phyloP scores from a whole-genome alignment of 2,888 invertebrate genomes.

The Napeogenes inachia region DNA sequence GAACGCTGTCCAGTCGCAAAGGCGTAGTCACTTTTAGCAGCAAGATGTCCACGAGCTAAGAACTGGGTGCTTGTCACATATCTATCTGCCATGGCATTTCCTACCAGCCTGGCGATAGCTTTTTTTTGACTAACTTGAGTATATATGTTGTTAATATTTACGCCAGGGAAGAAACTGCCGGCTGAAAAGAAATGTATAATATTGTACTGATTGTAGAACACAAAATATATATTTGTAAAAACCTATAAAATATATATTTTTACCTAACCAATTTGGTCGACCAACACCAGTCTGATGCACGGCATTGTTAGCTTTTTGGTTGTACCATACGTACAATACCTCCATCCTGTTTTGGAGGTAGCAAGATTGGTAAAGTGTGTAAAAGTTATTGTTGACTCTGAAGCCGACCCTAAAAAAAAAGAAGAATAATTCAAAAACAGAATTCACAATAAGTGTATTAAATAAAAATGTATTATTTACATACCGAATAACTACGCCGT shows the following conservation, averaged over 20 bases:
- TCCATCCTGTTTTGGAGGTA: constrained; percentile 69
- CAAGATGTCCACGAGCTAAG: constrained; percentile 73
- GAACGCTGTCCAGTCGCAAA: constrained; percentile 70
- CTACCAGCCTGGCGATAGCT: constrained; percentile 49
- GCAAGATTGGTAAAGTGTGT: constrained; percentile 72
- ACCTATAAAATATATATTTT: no score
- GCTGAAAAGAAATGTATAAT: constrained; percentile 42
- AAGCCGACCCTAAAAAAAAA: constrained; percentile 68
- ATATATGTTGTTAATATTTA: constrained; percentile 56
- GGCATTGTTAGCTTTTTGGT: constrained; percentile 63
- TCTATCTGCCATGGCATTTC: constrained; percentile 52
- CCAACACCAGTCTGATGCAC: constrained; percentile 67
- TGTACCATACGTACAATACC: constrained; percentile 73
- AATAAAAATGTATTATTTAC: neutral
- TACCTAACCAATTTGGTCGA: constrained; percentile 68
- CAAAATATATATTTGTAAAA: neutral
- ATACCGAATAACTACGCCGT: constrained; percentile 63
- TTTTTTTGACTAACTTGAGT: constrained; percentile 58
- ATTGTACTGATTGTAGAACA: neutral
- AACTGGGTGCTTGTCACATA: constrained; percentile 67
- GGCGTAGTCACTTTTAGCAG: constrained; percentile 75
- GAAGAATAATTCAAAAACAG: neutral
- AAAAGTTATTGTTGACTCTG: constrained; percentile 60
- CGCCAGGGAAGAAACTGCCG: constrained; percentile 69
- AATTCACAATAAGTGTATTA: neutral